Percentiles rank a stretch among this genome's conserved stretches.
phyloP scores from a whole-genome alignment of 2,113 vertebrate species.

The Lipotes vexillifer region DNA sequence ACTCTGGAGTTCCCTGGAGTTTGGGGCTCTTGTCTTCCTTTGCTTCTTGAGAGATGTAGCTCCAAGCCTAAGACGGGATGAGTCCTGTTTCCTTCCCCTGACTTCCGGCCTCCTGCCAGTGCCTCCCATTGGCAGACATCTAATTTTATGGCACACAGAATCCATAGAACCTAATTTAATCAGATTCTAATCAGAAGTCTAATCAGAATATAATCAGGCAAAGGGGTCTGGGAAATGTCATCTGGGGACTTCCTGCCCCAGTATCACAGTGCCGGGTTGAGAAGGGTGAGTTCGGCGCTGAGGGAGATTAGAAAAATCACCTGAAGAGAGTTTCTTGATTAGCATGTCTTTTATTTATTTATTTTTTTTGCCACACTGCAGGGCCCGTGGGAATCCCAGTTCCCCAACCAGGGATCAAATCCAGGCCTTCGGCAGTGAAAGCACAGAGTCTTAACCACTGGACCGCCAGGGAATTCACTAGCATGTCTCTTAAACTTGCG shows the following conservation, averaged over 20 bases:
- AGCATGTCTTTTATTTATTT: neutral
- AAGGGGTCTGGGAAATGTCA: neutral
- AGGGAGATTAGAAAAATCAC: neutral
- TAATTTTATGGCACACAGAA: neutral
- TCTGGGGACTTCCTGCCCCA: neutral
- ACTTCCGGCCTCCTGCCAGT: neutral
- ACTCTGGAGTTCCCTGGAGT: too few species aligned
- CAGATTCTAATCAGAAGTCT: constrained; percentile 37
- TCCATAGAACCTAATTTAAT: neutral
- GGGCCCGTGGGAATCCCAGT: neutral
- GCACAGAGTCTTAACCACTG: neutral
- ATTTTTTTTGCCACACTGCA: neutral
- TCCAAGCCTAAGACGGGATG: neutral
- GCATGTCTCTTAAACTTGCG: neutral
- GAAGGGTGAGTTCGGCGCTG: neutral
- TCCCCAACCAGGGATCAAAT: neutral
- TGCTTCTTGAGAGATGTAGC: neutral
- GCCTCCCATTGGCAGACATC: neutral
- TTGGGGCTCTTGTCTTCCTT: neutral
- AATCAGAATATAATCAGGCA: constrained; percentile 37
- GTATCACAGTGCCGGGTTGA: neutral
- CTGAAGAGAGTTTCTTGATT: neutral
- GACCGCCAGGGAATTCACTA: neutral
- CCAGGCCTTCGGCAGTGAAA: neutral
- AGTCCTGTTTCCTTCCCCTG: neutral